Evolutionary conservation across 2,797 vertebrate species (phyloP), one percentile per base, ranked within the genome.

Genomic region (Acrossocheilus wenchowensis): DNA sequence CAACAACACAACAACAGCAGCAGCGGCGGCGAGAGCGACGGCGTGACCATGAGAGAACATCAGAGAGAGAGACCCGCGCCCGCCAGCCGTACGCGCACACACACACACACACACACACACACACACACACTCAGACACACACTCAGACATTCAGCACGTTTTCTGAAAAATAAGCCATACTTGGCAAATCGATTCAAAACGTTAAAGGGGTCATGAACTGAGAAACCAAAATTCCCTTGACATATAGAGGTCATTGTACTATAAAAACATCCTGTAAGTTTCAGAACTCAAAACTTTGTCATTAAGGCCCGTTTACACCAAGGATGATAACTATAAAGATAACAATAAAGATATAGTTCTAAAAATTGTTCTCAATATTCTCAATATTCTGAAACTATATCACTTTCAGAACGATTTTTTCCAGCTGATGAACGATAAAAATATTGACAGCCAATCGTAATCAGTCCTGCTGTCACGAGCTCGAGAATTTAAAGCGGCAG

Each of bases 71-170:
- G 92, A 23, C 94, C 95, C 0, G 72, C 91, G 0, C 91, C 95
- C 0, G 90, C 89, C 72, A 95, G 96, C 83, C 95, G 98, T 99
- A 94, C 97, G 97, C 94, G 69, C 21, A 64, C 39, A 72, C 71
- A 34, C 36, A 52, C 71, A 15, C 48, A 6, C 23, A 43, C 39
- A 50, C 43, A n/a, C 3, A 30, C 45, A 41, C 41, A 8, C 41
- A 41, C 39, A 41, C 39, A 41, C 39, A 6, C 39, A 39, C 39
- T 69, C 21, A 69, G 34, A 72, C 74, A 30, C 36, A 50, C 94
- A 71, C 21, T 68, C 39, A 72, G 64, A 43, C 41, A 60, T 0
- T n/a, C 23, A n/a, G 21, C 19, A 68, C 30, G 36, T 36, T 36
- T 36, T 36, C 5, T 36, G 15, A 68, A 68, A 68, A 36, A 68